Evolutionary conservation across 1,140 invertebrate species (phyloP).

Genomic region (Drosophila yakuba): DNA sequence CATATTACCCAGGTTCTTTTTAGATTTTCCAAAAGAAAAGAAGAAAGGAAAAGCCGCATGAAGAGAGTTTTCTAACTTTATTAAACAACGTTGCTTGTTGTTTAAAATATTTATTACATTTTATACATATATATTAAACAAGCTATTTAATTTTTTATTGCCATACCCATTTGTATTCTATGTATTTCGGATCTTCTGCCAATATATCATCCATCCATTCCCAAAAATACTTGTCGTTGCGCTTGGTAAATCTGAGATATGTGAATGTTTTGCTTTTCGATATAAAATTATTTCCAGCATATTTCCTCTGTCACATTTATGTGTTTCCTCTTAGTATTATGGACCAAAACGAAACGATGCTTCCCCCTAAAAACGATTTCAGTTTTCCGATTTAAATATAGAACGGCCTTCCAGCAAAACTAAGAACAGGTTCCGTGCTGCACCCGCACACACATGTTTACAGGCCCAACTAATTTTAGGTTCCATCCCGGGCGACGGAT

Average conservation of each 20-base stretch:
- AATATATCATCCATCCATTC: slow-evolving; percentile 15
- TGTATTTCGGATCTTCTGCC: background rate
- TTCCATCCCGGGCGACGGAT: slow-evolving; percentile 8
- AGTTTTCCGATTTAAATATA: slow-evolving; percentile 47
- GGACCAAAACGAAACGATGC: slow-evolving; percentile 37
- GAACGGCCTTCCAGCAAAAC: slow-evolving; percentile 52
- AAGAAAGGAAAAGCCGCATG: background rate
- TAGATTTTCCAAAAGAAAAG: background rate
- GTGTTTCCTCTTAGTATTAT: slow-evolving; percentile 46
- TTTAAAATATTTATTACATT: too few relatives aligned
- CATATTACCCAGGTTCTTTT: background rate
- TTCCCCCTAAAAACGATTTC: slow-evolving; percentile 1
- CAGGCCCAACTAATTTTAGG: slow-evolving; percentile 58
- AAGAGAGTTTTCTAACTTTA: background rate
- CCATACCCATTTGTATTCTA: slow-evolving; percentile 14
- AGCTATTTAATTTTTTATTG: background rate
- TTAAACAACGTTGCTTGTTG: too few relatives aligned
- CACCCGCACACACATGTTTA: slow-evolving; percentile 22
- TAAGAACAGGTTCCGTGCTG: slow-evolving; percentile 62
- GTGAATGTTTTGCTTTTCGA: background rate
- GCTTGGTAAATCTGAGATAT: slow-evolving; percentile 3
- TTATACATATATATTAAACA: too few relatives aligned
- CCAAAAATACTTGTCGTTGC: slow-evolving; percentile 28
- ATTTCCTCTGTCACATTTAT: slow-evolving; percentile 53
- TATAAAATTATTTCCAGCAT: slow-evolving; percentile 27